Conservation (phyloP, 1,140 invertebrate species). For the Gryon sp. region DNA sequence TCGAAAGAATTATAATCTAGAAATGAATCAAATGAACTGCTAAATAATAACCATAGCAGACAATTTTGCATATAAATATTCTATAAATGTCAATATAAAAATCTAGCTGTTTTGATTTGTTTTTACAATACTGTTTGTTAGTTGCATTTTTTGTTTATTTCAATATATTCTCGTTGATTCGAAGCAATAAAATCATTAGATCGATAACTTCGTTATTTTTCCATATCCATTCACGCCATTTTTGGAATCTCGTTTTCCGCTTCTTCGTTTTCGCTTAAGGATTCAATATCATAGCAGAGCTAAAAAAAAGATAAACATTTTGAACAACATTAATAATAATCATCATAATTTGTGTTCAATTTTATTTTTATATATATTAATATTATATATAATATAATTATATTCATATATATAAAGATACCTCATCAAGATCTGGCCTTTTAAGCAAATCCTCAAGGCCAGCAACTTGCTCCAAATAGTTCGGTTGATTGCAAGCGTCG, state of each 20-base stretch:
- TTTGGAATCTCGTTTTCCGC: slow-evolving; percentile 1
- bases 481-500: slow-evolving; percentile 91
- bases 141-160: not conserved
- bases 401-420: slow-evolving; percentile 62
- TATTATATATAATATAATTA: slow-evolving; percentile 1
- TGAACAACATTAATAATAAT: too few species aligned
- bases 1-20: too few species aligned
- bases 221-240: not conserved
- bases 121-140: slow-evolving; percentile 50
- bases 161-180: too few species aligned
- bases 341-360: too few species aligned
- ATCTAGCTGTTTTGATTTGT: too few species aligned
- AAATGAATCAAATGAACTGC: too few species aligned
- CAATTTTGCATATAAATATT: too few species aligned
- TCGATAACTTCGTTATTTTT: too few species aligned
- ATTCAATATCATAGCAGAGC: slow-evolving; percentile 71
- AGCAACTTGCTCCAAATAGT: slow-evolving; percentile 92
- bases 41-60: too few species aligned
- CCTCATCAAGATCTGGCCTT: slow-evolving; percentile 83
- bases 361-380: not conserved
- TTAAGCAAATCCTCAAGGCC: slow-evolving; percentile 89
- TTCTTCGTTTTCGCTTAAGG: slow-evolving; percentile 72
- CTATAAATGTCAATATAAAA: slow-evolving; percentile 17
- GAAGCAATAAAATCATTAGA: too few species aligned
- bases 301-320: slow-evolving; percentile 51